These are phyloP conservation scores for Vireo griseus DNA, from an alignment of 2,797 vertebrate species.

Conservation along the genomic window DNA sequence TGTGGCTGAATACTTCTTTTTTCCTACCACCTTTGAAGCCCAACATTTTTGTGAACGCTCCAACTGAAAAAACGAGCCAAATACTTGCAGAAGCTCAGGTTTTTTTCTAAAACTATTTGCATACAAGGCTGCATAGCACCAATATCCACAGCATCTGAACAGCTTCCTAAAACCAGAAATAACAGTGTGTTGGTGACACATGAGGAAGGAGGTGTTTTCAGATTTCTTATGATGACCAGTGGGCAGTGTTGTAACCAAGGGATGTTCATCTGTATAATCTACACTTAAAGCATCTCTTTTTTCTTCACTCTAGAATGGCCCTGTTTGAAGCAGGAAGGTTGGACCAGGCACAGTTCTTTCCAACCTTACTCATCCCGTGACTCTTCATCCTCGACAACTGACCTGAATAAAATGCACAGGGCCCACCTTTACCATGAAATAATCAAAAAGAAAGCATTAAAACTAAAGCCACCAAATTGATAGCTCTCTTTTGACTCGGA, in stretches of 20 bases:
- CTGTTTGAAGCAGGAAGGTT: not conserved
- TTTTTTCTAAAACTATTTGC: not conserved
- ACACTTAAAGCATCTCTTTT: not conserved
- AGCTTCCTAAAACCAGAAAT: not conserved
- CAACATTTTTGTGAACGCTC: not conserved
- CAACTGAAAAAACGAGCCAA: not conserved
- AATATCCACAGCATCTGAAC: not conserved
- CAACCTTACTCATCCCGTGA: not conserved
- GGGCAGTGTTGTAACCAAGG: not conserved
- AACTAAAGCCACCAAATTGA: not conserved
- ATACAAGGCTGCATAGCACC: fast-evolving
- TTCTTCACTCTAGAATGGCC: not conserved
- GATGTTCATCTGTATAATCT: not conserved
- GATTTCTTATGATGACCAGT: too few species aligned
- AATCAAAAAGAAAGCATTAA: not conserved
- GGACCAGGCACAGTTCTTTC: not conserved
- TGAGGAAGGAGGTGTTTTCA: not conserved
- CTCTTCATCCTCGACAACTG: not conserved
- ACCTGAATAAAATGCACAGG: not conserved
- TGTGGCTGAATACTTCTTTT: not conserved
- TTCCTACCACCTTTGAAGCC: not conserved
- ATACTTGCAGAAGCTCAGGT: not conserved
- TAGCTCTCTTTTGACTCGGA: not conserved
- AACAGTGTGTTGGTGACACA: fast-evolving
- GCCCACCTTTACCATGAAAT: not conserved